Evolutionary conservation across 2,797 vertebrate genomes (phyloP).

Genomic region (Myotis pilosus): DNA sequence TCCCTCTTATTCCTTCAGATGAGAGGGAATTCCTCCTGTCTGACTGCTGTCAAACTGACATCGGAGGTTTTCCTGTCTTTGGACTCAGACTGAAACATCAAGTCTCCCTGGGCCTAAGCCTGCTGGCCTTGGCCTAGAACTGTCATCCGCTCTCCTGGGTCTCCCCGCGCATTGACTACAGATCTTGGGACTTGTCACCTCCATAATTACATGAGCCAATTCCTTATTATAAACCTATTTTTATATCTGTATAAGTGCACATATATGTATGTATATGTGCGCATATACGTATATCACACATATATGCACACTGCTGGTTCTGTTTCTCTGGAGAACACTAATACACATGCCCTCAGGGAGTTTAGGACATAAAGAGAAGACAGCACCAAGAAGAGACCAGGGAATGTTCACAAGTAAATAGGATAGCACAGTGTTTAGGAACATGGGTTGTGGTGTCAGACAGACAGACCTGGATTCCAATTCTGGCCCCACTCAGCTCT

Average conservation of each 20-base stretch:
- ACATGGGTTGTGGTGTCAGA: not conserved
- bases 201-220: not conserved
- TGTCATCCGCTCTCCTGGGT: fast-evolving
- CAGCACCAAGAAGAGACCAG: not conserved
- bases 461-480: not conserved
- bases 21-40: not conserved
- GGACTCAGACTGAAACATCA: not conserved
- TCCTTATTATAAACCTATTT: not conserved
- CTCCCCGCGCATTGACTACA: not conserved
- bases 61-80: not conserved
- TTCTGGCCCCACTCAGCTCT: not conserved
- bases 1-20: not conserved
- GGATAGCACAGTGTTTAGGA: not conserved
- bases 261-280: fast-evolving
- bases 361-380: not conserved
- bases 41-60: not conserved
- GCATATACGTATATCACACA: no score
- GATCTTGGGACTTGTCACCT: not conserved
- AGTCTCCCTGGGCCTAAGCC: not conserved
- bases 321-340: not conserved
- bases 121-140: not conserved
- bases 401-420: not conserved
- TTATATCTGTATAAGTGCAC: not conserved
- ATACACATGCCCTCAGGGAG: not conserved
- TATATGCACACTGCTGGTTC: not conserved